Evolutionary conservation across 2,797 vertebrate genomes (phyloP).

Genomic region (Esox lucius): DNA sequence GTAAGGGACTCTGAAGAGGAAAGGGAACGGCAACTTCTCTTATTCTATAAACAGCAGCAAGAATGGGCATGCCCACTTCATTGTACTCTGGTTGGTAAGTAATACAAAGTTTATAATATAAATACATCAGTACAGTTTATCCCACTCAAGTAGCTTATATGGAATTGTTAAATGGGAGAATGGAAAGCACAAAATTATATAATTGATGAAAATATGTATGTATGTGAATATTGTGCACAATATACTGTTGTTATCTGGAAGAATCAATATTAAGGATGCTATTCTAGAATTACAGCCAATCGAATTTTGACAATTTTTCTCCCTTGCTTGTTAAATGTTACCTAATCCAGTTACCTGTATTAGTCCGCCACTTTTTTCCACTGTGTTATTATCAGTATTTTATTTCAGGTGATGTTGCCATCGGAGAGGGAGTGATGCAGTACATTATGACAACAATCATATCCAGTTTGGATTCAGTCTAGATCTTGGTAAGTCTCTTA

Average conservation of each 20-base stretch:
- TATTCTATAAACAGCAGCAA: constrained; percentile 7
- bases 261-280: too few species aligned
- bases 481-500: constrained; percentile 22
- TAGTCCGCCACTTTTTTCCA: too few species aligned
- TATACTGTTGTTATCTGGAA: neutral
- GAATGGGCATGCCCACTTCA: constrained; percentile 9
- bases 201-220: neutral
- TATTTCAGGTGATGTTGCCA: constrained; percentile 15
- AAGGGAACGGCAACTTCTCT: too few species aligned
- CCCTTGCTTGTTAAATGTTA: too few species aligned
- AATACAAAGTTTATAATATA: constrained; percentile 11
- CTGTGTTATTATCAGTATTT: constrained; percentile 15
- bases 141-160: constrained; percentile 11
- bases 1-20: too few species aligned
- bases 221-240: too few species aligned
- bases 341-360: too few species aligned
- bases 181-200: neutral
- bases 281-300: too few species aligned
- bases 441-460: constrained; percentile 13
- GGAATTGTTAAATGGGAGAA: constrained; percentile 13
- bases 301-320: too few species aligned
- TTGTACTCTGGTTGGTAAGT: constrained; percentile 13
- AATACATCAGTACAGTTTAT: too few species aligned
- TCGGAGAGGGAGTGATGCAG: constrained; percentile 16
- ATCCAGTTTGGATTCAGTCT: constrained; percentile 23